These are phyloP conservation scores for Slavum lentiscoides DNA, from an alignment of 2,888 invertebrate species.

Conservation along the genomic window DNA sequence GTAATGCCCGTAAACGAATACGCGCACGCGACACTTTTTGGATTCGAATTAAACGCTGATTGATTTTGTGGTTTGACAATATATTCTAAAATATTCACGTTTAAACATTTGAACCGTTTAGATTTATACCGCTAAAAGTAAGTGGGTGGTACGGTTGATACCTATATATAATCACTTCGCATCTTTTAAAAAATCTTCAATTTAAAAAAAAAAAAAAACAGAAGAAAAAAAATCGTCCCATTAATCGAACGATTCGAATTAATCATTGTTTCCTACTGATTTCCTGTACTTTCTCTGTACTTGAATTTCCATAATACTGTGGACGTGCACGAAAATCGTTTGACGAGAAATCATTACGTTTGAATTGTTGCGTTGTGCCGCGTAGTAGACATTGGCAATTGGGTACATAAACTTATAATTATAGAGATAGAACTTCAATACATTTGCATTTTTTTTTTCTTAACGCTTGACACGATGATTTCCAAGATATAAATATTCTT, in stretches of 20 bases:
- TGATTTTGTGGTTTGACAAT: constrained; percentile 29
- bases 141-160: background rate
- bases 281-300: no score
- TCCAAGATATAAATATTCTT: no score
- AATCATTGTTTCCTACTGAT: background rate
- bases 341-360: background rate
- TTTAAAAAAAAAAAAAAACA: background rate
- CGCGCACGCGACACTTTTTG: background rate
- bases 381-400: no score
- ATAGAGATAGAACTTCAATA: no score
- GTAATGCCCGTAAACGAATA: background rate
- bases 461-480: no score
- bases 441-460: no score
- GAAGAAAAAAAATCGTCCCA: background rate
- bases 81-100: background rate
- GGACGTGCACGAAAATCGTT: background rate
- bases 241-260: background rate
- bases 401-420: no score
- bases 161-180: background rate
- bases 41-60: constrained; percentile 14
- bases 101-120: background rate
- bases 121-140: background rate
- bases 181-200: background rate
- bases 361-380: background rate
- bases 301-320: constrained; percentile 10